Conservation (phyloP, 2,797 vertebrate genomes). For the Diceros bicornis region DNA sequence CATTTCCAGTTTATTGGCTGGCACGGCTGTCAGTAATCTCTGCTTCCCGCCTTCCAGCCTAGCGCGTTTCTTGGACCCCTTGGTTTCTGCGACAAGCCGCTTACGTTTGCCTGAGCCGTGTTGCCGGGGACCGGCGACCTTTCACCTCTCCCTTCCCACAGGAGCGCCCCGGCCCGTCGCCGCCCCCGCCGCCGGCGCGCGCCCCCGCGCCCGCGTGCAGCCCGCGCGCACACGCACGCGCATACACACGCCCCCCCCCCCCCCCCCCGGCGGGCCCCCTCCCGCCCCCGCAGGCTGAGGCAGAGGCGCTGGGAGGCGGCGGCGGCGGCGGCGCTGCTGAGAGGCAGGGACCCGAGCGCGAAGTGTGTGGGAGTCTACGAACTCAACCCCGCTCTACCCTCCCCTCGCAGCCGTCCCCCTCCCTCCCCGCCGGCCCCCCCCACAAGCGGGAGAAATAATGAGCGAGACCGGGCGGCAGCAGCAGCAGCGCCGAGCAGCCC, state of each 20-base stretch:
- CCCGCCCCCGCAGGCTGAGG: slow-evolving; percentile 11
- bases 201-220: slow-evolving; percentile 33
- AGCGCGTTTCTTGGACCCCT: slow-evolving; percentile 76
- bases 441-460: slow-evolving; percentile 85
- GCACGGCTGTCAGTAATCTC: slow-evolving; percentile 68
- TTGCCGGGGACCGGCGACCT: slow-evolving; percentile 82
- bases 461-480: slow-evolving; percentile 82
- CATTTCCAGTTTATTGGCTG: slow-evolving; percentile 71
- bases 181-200: not conserved
- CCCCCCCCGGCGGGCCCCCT: not conserved
- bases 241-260: not conserved
- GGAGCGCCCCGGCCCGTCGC: not conserved
- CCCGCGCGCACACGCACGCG: slow-evolving; percentile 36
- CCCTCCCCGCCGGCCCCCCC: slow-evolving; percentile 42
- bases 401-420: slow-evolving; percentile 69
- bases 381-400: slow-evolving; percentile 76
- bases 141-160: slow-evolving; percentile 80
- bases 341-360: slow-evolving; percentile 69
- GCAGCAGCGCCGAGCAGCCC: slow-evolving; percentile 81
- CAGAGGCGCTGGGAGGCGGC: slow-evolving; percentile 29
- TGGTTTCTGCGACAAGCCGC: slow-evolving; percentile 71
- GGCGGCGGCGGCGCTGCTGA: slow-evolving; percentile 66
- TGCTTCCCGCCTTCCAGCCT: slow-evolving; percentile 78
- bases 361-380: slow-evolving; percentile 85
- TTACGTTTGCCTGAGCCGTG: slow-evolving; percentile 80